These are phyloP conservation scores for Hemiprocne comata DNA, from an alignment of 2,113 vertebrate genomes.

Conservation along the genomic window DNA sequence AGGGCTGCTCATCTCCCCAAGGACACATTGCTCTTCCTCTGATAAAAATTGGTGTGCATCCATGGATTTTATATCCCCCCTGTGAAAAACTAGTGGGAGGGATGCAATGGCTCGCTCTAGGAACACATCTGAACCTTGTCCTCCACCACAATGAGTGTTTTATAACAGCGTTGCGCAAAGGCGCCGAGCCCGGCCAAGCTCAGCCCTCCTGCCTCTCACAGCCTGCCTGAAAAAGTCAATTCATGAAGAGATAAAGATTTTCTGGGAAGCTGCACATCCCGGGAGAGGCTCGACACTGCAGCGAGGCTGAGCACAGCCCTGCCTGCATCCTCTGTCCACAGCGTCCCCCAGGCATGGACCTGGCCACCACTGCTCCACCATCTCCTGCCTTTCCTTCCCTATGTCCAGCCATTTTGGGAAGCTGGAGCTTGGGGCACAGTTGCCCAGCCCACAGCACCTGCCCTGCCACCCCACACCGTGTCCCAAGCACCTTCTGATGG, in stretches of 20 bases:
- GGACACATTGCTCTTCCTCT: neutral
- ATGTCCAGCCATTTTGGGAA: conserved; percentile 16
- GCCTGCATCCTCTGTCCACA: conserved; percentile 38
- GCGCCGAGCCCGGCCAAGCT: neutral
- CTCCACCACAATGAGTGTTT: conserved; percentile 29
- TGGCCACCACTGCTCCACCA: neutral
- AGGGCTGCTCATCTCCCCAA: neutral
- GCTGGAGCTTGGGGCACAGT: conserved; percentile 1
- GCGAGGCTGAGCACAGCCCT: conserved; percentile 60
- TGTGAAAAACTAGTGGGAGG: neutral
- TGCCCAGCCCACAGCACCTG: neutral
- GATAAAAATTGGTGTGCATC: neutral
- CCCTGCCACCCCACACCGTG: neutral
- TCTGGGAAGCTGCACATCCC: conserved; percentile 46
- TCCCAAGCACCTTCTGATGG: accelerated
- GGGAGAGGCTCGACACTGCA: conserved; percentile 53
- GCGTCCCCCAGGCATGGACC: accelerated
- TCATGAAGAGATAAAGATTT: conserved; percentile 34
- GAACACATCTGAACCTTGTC: neutral
- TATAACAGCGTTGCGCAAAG: conserved; percentile 19
- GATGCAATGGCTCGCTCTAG: neutral
- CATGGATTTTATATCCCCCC: neutral
- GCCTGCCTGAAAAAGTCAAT: conserved; percentile 31
- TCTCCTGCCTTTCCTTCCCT: neutral
- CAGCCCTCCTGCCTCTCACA: neutral